Conservation (phyloP, 2,797 vertebrate species). For the Arctocebus calabarensis region DNA sequence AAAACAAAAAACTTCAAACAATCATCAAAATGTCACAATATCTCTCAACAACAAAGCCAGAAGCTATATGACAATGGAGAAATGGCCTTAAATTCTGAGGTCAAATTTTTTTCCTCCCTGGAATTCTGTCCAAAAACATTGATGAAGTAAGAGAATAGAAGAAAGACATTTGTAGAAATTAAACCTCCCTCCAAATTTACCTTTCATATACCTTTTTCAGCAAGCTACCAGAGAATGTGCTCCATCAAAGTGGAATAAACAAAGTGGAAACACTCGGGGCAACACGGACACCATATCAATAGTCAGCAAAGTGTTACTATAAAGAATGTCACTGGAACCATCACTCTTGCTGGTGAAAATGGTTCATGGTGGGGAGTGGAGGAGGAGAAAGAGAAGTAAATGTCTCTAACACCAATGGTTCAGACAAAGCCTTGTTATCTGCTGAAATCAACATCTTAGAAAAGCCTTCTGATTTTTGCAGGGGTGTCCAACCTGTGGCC, state of each 20-base stretch:
- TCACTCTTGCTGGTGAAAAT: not conserved
- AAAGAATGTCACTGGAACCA: not conserved
- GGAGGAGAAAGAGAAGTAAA: not conserved
- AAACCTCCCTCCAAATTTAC: not conserved
- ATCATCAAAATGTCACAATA: conserved; percentile 2
- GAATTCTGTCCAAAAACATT: not conserved
- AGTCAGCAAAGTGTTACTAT: not conserved
- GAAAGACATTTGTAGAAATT: not conserved
- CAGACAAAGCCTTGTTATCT: not conserved
- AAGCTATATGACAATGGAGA: not conserved
- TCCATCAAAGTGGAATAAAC: not conserved
- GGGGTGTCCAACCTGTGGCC: too few relatives aligned
- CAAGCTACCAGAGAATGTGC: not conserved
- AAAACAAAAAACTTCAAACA: not conserved
- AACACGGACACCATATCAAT: not conserved
- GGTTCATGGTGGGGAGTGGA: not conserved
- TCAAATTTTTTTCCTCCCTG: not conserved
- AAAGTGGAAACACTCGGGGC: not conserved
- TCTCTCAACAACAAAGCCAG: not conserved
- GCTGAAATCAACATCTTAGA: not conserved
- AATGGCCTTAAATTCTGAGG: not conserved
- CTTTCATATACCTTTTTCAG: not conserved
- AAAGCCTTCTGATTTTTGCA: not conserved
- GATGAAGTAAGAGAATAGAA: not conserved
- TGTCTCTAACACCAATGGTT: not conserved